phyloP scores from a whole-genome alignment of 2,113 vertebrate species.

The Leucosticte australis region DNA sequence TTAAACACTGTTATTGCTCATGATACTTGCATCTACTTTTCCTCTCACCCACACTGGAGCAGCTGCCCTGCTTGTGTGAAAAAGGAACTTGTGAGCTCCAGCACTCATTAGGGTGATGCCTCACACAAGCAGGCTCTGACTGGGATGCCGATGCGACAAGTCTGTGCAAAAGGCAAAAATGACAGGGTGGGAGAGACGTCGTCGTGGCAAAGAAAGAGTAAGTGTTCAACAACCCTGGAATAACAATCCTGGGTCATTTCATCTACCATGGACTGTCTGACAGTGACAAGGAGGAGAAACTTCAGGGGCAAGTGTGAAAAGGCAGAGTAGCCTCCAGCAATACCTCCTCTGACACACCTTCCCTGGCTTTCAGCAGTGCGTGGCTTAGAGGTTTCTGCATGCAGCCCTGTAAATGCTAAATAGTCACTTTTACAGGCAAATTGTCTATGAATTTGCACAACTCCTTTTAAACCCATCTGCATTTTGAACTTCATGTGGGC shows the following conservation, averaged over 20 bases:
- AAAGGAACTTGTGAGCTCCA: not conserved
- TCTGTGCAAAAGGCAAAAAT: not conserved
- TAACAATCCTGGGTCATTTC: not conserved
- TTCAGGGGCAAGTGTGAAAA: not conserved
- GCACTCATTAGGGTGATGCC: not conserved
- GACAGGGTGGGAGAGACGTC: not conserved
- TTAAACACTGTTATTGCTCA: conserved; percentile 21
- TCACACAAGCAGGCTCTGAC: not conserved
- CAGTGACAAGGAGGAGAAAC: not conserved
- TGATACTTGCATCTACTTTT: not conserved
- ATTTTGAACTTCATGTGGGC: not conserved
- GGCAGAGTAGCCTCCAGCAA: not conserved
- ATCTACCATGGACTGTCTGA: not conserved
- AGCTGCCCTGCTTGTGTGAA: not conserved
- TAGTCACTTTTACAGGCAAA: not conserved
- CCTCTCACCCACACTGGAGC: not conserved
- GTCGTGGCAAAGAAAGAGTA: not conserved
- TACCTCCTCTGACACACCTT: not conserved
- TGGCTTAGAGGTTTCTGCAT: not conserved
- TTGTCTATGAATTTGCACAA: not conserved
- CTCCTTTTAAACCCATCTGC: not conserved
- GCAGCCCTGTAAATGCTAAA: not conserved
- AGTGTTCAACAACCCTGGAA: not conserved
- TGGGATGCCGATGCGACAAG: not conserved
- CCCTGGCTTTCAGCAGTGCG: not conserved